Conservation (phyloP, 2,797 vertebrate species). For the Coreius guichenoti region DNA sequence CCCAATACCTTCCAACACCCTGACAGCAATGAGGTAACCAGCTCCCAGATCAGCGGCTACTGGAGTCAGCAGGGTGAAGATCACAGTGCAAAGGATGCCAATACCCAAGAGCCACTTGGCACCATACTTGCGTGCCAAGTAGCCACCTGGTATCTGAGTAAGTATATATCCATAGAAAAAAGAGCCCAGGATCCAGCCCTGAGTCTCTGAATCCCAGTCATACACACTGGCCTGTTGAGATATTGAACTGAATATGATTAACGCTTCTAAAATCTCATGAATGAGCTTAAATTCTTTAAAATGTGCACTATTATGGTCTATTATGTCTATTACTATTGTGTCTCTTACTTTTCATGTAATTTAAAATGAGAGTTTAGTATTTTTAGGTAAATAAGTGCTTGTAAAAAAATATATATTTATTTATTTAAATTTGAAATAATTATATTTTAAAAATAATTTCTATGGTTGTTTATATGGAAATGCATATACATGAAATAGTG, state of each 20-base stretch:
- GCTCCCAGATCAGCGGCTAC: slow-evolving; percentile 89
- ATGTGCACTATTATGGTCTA: background rate
- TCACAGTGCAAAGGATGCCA: slow-evolving; percentile 87
- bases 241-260: slow-evolving; percentile 1
- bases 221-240: slow-evolving; percentile 86
- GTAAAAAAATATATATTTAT: background rate
- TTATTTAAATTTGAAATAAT: background rate
- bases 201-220: slow-evolving; percentile 91
- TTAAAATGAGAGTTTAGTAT: background rate
- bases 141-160: slow-evolving; percentile 95
- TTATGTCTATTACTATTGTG: no score
- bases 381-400: background rate
- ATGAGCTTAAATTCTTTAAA: background rate
- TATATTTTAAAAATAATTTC: background rate
- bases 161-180: slow-evolving; percentile 99
- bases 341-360: background rate
- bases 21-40: slow-evolving; percentile 87
- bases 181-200: slow-evolving; percentile 97
- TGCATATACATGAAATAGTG: background rate
- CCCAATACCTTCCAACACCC: slow-evolving; percentile 91
- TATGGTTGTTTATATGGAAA: background rate
- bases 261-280: background rate
- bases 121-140: slow-evolving; percentile 87
- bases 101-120: slow-evolving; percentile 91
- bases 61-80: slow-evolving; percentile 93